Evolutionary conservation across 1,140 invertebrate genomes (phyloP).

Genomic region (Drosophila kepulauana): DNA sequence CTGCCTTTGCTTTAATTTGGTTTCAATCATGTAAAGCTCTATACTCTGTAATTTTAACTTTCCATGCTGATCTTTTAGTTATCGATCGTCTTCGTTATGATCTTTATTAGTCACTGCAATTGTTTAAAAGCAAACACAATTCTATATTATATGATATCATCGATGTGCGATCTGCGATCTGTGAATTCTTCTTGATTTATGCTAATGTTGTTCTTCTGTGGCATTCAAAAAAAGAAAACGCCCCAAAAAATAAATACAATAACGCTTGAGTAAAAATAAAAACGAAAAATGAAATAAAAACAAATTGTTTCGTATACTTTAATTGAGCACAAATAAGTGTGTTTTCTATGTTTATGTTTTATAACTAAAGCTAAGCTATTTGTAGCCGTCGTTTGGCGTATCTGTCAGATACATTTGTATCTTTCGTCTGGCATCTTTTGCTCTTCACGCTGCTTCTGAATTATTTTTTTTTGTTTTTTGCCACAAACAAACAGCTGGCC

Average conservation of each 20-base stretch:
- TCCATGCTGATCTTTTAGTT: background rate
- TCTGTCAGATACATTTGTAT: slow-evolving; percentile 40
- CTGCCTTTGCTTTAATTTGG: no score
- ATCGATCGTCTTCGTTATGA: background rate
- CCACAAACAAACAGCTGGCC: background rate
- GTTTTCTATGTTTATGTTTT: slow-evolving; percentile 22
- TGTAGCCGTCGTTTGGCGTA: slow-evolving; percentile 10
- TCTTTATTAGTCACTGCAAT: background rate
- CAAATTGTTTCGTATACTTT: no score
- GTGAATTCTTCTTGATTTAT: slow-evolving; percentile 29
- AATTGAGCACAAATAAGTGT: background rate
- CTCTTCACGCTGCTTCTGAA: background rate
- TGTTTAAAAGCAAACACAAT: no score
- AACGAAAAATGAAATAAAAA: slow-evolving; percentile 16
- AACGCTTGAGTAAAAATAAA: background rate
- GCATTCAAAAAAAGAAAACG: slow-evolving; percentile 27
- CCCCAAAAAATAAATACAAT: slow-evolving; percentile 19
- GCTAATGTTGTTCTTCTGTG: slow-evolving; percentile 26
- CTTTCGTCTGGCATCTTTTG: slow-evolving; percentile 21
- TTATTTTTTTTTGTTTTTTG: no score
- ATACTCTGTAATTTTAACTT: no score
- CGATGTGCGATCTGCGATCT: background rate
- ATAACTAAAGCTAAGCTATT: slow-evolving; percentile 1
- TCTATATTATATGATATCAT: slow-evolving; percentile 38
- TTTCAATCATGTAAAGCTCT: no score